Evolutionary conservation across 1,140 invertebrate genomes (phyloP), one percentile per base, ranked within the genome.

Genomic region (Lasioglossum baleicum): DNA sequence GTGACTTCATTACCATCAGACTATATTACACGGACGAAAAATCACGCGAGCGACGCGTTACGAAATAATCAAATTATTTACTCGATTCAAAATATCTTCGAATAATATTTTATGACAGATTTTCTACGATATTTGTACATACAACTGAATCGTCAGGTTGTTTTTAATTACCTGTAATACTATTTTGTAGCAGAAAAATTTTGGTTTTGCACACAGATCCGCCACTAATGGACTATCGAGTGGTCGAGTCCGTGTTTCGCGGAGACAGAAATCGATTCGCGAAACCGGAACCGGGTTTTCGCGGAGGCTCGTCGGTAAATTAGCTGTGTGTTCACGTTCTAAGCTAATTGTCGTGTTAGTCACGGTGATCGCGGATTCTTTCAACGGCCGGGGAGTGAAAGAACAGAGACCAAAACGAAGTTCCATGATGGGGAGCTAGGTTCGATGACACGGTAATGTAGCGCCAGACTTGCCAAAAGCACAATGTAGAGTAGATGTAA

Each of bases 391-490:
- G 6, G 31, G 56, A 17, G 48, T 20, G 65, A 35, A 73, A 68
- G 77, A 22, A 75, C 48, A 79, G n/a, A 76, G 60, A 72, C 63
- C 56, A 22, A 70, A 75, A 81, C 68, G 79, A 80, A 61, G 68
- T 77, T 83, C 74, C 58, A 84, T 51, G 63, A 65, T 63, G 61
- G 67, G 35, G 61, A 20, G 61, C 8, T 84, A 90, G 88, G 88
- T 89, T 88, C 84, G 87, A 92, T 90, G 90, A 90, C 83, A 90
- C 87, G 89, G 90, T 89, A 78, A 86, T 83, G 65, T 88, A 92
- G 92, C 90, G 91, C 91, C 89, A 92, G 88, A 93, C 87, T 92
- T 91, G 92, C 92, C 91, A 93, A 93, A 58, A 93, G 92, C 92
- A 92, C 89, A 92, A 88, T 87, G 75, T 88, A 87, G 70, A 82